phyloP scores from a whole-genome alignment of 2,888 invertebrate genomes.

The Cheilosia soror region DNA sequence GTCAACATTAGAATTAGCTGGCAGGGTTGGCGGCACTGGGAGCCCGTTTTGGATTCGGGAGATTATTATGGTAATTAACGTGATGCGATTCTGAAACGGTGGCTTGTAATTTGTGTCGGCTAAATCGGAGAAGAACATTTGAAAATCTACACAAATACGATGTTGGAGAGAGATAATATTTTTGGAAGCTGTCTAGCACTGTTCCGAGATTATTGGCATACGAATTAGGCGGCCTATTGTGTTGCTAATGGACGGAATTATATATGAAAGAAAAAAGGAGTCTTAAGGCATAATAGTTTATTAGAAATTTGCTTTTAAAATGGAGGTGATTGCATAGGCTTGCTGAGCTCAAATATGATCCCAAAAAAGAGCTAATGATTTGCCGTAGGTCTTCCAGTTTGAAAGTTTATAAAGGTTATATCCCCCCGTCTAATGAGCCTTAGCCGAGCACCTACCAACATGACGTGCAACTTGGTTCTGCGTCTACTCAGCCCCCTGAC shows the following conservation, averaged over 20 bases:
- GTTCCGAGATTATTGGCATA: background rate
- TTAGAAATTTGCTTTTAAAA: no score
- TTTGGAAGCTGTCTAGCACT: slow-evolving; percentile 13
- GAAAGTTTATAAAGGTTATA: no score
- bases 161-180: background rate
- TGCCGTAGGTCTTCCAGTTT: no score
- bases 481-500: no score
- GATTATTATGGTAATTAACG: slow-evolving; percentile 63
- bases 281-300: no score
- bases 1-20: slow-evolving; percentile 50
- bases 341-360: no score
- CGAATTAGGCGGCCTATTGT: background rate
- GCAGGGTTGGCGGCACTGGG: slow-evolving; percentile 2
- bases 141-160: background rate
- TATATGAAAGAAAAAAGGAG: background rate
- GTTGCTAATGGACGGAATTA: background rate
- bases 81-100: slow-evolving; percentile 41
- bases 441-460: no score
- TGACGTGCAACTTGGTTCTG: no score
- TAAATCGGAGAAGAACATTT: slow-evolving; percentile 32
- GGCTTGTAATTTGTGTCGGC: slow-evolving; percentile 17
- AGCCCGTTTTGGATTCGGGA: slow-evolving; percentile 30
- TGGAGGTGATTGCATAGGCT: no score
- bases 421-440: no score
- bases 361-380: no score